Evolutionary conservation across 2,888 invertebrate species (phyloP).

Genomic region (Rhagonycha lutea): DNA sequence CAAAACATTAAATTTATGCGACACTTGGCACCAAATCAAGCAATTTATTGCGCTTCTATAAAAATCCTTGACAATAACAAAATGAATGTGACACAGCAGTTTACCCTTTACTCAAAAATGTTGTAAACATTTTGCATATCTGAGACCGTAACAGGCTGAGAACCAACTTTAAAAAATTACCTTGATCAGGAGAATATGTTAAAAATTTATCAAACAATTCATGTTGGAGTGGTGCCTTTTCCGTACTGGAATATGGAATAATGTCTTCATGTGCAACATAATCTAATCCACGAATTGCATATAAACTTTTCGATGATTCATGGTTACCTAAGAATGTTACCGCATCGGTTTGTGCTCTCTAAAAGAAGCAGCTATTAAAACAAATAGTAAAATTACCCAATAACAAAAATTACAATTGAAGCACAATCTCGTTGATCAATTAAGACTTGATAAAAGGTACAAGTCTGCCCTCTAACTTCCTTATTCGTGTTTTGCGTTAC

Average conservation of each 20-base stretch:
- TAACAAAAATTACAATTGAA: conserved; percentile 77
- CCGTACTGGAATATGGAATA: conserved; percentile 89
- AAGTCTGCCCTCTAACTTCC: conserved; percentile 87
- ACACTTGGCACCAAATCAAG: background rate
- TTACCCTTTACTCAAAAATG: background rate
- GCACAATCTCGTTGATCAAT: conserved; percentile 97
- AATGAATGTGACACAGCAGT: background rate
- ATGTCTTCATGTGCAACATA: conserved; percentile 98
- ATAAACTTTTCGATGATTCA: conserved; percentile 91
- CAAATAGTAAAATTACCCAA: background rate
- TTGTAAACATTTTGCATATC: background rate
- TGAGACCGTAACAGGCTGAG: too few species aligned
- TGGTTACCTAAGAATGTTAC: conserved; percentile 97
- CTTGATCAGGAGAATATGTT: conserved; percentile 75
- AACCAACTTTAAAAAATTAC: conserved; percentile 50
- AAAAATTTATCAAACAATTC: conserved; percentile 97
- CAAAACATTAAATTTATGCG: background rate
- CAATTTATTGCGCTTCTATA: background rate
- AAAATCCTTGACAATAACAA: background rate
- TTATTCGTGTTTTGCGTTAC: conserved; percentile 65
- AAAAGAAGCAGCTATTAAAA: conserved; percentile 34
- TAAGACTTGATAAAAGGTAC: conserved; percentile 96
- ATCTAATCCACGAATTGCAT: conserved; percentile 96
- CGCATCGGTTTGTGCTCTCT: conserved; percentile 98
- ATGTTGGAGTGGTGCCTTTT: conserved; percentile 88